phyloP scores from a whole-genome alignment of 2,113 vertebrate genomes.

The Dipodomys stephensi region DNA sequence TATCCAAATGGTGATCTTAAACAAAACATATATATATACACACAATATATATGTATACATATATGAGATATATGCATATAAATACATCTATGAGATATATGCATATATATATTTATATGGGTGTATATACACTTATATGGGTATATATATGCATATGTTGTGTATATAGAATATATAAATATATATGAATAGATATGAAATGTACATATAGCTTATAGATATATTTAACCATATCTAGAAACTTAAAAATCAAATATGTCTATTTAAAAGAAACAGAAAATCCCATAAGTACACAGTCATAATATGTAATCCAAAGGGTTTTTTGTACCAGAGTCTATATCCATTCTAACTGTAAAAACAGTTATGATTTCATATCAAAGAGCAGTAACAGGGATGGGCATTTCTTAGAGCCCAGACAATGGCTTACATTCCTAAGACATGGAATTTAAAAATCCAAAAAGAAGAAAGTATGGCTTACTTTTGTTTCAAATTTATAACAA shows the following conservation, averaged over 20 bases:
- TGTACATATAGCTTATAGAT: too few relatives aligned
- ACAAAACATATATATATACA: background rate
- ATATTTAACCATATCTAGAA: background rate
- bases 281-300: background rate
- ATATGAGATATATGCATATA: too few relatives aligned
- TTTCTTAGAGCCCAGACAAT: background rate
- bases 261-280: background rate
- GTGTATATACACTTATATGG: too few relatives aligned
- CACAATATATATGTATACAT: too few relatives aligned
- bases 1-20: background rate
- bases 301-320: background rate
- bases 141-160: too few relatives aligned
- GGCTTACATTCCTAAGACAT: background rate
- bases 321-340: background rate
- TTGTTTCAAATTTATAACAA: conserved; percentile 7
- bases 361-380: background rate
- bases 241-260: conserved; percentile 5
- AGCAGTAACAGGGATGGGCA: background rate
- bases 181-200: background rate
- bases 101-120: too few relatives aligned
- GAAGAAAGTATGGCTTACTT: conserved; percentile 4
- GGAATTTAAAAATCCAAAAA: conserved; percentile 46
- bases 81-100: too few relatives aligned
- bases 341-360: background rate
- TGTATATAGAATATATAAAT: too few relatives aligned